phyloP scores from a whole-genome alignment of 2,888 invertebrate genomes.

The Lomographa bimaculata region DNA sequence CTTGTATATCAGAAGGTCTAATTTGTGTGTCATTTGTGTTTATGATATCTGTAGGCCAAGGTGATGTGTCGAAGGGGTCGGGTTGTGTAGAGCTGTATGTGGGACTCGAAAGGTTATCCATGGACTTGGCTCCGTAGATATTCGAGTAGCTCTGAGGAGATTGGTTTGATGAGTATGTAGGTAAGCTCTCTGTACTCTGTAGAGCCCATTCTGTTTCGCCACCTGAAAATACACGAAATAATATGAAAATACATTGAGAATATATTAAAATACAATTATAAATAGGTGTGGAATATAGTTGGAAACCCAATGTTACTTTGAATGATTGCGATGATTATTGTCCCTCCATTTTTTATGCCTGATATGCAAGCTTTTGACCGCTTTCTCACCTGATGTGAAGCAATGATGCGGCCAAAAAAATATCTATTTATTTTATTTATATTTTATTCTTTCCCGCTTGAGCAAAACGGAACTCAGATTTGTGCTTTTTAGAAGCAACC shows the following conservation, averaged over 20 bases:
- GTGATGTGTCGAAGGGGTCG: slow-evolving; percentile 70
- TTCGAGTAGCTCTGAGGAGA: slow-evolving; percentile 45
- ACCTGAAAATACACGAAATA: slow-evolving; percentile 50
- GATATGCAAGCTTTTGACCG: too few species aligned
- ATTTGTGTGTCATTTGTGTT: not conserved
- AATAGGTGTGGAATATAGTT: too few species aligned
- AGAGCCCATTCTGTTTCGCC: slow-evolving; percentile 64
- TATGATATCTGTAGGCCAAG: slow-evolving; percentile 52
- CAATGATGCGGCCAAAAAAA: too few species aligned
- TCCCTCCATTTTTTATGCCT: too few species aligned
- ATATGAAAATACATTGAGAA: not conserved
- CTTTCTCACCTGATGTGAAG: too few species aligned
- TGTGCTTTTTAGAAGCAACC: too few species aligned
- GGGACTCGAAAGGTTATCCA: slow-evolving; percentile 59
- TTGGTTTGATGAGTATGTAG: slow-evolving; percentile 49
- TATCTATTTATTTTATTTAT: too few species aligned
- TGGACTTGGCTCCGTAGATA: slow-evolving; percentile 68
- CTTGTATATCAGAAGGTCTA: slow-evolving; percentile 18
- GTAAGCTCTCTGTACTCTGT: slow-evolving; percentile 69
- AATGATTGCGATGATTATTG: too few species aligned
- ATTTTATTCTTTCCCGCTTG: too few species aligned
- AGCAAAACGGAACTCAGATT: too few species aligned
- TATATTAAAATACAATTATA: not conserved
- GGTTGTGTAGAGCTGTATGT: slow-evolving; percentile 35
- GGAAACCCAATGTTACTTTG: too few species aligned